Conservation (phyloP, 2,888 invertebrate species). For the Phoronis australis region DNA sequence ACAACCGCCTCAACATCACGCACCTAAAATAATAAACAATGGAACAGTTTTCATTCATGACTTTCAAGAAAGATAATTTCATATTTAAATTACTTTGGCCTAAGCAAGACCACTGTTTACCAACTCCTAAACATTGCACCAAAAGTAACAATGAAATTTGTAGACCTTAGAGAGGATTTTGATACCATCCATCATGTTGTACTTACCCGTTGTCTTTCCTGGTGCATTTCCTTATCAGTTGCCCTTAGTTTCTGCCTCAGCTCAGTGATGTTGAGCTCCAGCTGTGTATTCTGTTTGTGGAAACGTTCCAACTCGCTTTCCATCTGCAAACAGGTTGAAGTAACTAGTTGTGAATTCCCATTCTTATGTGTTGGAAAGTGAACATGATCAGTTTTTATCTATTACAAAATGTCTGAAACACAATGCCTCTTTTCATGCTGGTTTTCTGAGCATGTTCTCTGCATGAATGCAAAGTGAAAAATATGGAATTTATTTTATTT, state of each 20-base stretch:
- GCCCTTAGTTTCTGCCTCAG: conserved; percentile 71
- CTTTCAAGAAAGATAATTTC: no score
- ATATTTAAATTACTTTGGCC: no score
- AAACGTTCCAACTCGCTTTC: conserved; percentile 75
- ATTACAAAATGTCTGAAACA: background rate
- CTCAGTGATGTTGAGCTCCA: conserved; percentile 71
- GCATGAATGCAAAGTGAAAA: no score
- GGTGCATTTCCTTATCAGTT: conserved; percentile 66
- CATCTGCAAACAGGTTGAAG: conserved; percentile 56
- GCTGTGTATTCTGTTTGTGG: conserved; percentile 66
- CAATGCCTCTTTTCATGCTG: background rate
- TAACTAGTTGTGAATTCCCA: background rate
- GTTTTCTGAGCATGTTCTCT: background rate
- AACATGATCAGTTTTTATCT: background rate
- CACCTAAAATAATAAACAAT: conserved; percentile 25
- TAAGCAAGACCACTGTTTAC: background rate
- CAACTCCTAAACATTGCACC: background rate
- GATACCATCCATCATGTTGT: background rate
- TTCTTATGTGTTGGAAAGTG: no score
- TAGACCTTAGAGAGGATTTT: background rate
- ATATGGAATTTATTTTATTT: no score
- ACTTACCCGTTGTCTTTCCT: conserved; percentile 57
- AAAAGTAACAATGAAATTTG: background rate
- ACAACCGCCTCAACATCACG: conserved; percentile 56
- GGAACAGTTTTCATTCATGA: no score